Evolutionary conservation across 1,140 invertebrate species (phyloP).

Genomic region (Leptinotarsa texana): DNA sequence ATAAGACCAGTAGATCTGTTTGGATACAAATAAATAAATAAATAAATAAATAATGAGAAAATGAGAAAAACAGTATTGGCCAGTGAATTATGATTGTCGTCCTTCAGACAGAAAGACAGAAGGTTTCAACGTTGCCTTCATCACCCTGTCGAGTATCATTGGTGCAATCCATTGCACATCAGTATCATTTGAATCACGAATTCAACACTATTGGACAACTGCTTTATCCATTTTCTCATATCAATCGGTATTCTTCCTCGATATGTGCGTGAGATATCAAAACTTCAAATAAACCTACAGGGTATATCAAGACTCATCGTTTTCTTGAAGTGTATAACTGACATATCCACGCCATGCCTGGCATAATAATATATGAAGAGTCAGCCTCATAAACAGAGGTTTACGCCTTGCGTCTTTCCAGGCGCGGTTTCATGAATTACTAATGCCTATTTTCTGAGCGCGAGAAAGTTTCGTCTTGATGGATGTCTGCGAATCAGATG

Average conservation of each 20-base stretch:
- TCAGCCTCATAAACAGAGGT: not conserved
- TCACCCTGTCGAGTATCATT: too few species aligned
- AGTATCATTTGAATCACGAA: too few species aligned
- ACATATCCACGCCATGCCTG: not conserved
- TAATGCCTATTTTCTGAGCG: not conserved
- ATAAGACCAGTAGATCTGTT: too few species aligned
- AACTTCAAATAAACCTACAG: not conserved
- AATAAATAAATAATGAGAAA: too few species aligned
- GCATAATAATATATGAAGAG: constrained; percentile 6
- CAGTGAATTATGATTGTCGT: too few species aligned
- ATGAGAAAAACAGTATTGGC: too few species aligned
- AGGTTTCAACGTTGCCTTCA: too few species aligned
- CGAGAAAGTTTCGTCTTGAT: not conserved
- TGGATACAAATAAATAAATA: too few species aligned
- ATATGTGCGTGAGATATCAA: not conserved
- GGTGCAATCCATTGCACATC: too few species aligned
- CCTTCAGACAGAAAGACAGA: too few species aligned
- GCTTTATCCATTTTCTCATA: not conserved
- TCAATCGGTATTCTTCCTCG: not conserved
- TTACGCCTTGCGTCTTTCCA: not conserved
- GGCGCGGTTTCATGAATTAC: constrained; percentile 2
- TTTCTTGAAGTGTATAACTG: not conserved
- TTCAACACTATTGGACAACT: too few species aligned
- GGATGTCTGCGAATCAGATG: not conserved
- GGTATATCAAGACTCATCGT: constrained; percentile 1